Base-by-base conservation (phyloP, 2,888 invertebrate species). In the Megaustenia siamemsis region DNA sequence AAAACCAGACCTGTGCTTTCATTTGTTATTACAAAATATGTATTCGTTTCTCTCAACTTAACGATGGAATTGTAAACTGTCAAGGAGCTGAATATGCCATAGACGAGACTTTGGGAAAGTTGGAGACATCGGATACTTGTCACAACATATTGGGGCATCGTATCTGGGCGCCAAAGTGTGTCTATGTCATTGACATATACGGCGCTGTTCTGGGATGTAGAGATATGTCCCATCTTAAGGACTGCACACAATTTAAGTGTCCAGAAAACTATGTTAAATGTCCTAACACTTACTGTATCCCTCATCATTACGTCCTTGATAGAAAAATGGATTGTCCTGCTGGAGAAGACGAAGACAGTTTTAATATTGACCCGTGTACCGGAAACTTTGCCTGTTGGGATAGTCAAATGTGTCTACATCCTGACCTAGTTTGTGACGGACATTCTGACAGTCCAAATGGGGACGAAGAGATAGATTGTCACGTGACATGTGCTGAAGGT, bases 221-320 rank as follows among this genome's bases (percentile, higher is more conserved):
- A 3, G 71, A 69, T 28, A 53, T 69, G 63, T 53, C 53, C 2
- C 81, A 93, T 95, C 93, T 97, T 24, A 43, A 15, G 10, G 45
- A 84, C n/a, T 86, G 86, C 40, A 71, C 75, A 32, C 68, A 63
- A 12, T 75, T 77, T 32, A 1, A 3, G 38, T 86, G 86, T 53
- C 56, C 79, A 1, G 83, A 49, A 38, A 56, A 71, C 35, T 81
- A 71, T 40, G 6, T 38, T n/a, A 81, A 81, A 38, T 81, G 81
- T 56, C 69, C 45, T 15, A 8, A 8, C 21, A 71, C 81, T n/a
- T 81, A 81, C 71, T 81, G 81, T n/a, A 71, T 81, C 3, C 69
- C 81, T 0, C 18, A 71, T 40, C 71, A 81, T 15, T 38, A 38
- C 1, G 69, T 69, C 0, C 24, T 8, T 1, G 81, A 81, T 53